Conservation (phyloP, 2,888 invertebrate genomes). For the Panzeria rudis region DNA sequence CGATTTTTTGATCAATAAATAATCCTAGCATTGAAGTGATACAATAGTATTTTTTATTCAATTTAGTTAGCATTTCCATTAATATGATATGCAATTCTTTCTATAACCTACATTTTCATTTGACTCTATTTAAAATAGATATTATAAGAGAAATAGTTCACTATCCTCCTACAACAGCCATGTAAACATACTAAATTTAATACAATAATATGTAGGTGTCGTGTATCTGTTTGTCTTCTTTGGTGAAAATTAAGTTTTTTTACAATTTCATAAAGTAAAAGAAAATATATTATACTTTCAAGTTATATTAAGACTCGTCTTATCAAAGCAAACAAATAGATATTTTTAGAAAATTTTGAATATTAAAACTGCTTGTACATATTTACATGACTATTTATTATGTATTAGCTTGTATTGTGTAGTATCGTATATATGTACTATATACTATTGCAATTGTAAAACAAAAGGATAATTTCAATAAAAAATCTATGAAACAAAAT, state of each 20-base stretch:
- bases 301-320: too few species aligned
- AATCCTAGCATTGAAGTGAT: slow-evolving; percentile 27
- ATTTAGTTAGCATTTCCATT: neutral
- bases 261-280: too few species aligned
- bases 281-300: too few species aligned
- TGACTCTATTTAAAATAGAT: neutral
- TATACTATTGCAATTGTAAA: neutral
- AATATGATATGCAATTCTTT: neutral
- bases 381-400: neutral
- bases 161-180: neutral
- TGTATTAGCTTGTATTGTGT: neutral
- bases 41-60: neutral
- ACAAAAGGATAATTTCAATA: neutral
- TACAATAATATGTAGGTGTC: neutral
- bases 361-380: neutral
- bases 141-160: slow-evolving; percentile 7
- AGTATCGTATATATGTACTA: neutral
- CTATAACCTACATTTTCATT: slow-evolving; percentile 14
- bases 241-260: neutral
- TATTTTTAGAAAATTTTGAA: too few species aligned
- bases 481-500: slow-evolving; percentile 11
- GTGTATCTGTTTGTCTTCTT: neutral
- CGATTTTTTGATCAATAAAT: slow-evolving; percentile 31
- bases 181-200: neutral
- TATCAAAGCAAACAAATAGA: too few species aligned